phyloP scores from a whole-genome alignment of 2,888 invertebrate species.

The Kryphioiulus occultus region DNA sequence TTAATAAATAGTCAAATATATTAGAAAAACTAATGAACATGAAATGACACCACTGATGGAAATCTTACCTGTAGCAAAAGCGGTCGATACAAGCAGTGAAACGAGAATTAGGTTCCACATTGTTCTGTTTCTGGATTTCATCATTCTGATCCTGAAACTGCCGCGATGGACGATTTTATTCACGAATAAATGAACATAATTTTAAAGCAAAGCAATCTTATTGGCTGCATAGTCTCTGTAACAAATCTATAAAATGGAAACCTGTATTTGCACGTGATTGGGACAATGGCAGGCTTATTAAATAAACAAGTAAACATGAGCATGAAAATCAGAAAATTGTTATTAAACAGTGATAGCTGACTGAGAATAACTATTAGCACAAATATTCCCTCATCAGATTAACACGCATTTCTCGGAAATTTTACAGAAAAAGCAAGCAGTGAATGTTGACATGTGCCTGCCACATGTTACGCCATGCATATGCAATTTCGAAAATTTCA shows the following conservation, averaged over 20 bases:
- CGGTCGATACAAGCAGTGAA: background rate
- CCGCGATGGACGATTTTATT: background rate
- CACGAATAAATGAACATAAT: background rate
- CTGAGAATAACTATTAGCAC: no score
- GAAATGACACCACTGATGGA: background rate
- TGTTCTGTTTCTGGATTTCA: background rate
- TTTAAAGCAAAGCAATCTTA: background rate
- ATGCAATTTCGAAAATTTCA: no score
- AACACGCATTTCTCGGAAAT: no score
- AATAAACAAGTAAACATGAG: no score
- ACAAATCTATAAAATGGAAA: background rate
- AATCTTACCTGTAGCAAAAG: background rate
- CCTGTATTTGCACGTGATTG: background rate
- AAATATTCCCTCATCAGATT: no score
- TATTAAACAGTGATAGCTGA: no score
- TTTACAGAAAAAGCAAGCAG: no score
- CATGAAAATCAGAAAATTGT: no score
- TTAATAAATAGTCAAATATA: no score
- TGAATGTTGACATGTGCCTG: no score
- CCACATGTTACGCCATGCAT: no score
- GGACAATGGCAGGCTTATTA: background rate
- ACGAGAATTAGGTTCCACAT: background rate
- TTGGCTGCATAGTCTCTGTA: background rate
- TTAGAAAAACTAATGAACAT: background rate
- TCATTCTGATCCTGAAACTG: background rate